Evolutionary conservation across 2,113 vertebrate species (phyloP), one percentile per base, ranked within the genome.

Genomic region (Carlito syrichta): DNA sequence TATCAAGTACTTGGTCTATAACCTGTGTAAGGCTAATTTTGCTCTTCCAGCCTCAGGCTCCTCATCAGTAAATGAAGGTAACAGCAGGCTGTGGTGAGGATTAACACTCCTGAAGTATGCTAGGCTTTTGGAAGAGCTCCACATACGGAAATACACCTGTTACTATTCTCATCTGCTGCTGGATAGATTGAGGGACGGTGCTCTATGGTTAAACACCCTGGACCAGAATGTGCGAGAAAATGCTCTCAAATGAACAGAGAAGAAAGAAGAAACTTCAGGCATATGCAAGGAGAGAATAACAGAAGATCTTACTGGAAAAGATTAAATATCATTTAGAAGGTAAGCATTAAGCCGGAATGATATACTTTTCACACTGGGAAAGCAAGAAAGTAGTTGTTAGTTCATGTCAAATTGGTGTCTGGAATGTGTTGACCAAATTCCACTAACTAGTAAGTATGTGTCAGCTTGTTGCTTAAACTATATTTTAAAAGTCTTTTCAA

Each of bases 221-320:
- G 22, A 40, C 62, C 14, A 68, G 43, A 69, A 3, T 16, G 5
- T 16, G 38, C 40, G 30, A 93, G 38, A 50, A 88, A 88, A 63
- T 7, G 32, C 16, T 54, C 78, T 82, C 40, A 48, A 63, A 25
- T 38, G 74, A 86, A 13, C 62, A 89, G 40, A 84, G 76, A 83
- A 30, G 86, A 63, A 93, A 63, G 74, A 89, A 62, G 92, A 84
- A 81, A 88, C 19, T 22, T 52, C 81, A 96, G 93, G 77, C 35
- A 63, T 27, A 38, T 1, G 7, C n/a, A 74, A 81, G 54, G 5
- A 68, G 45, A 92, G 40, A 83, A 74, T 0, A 90, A 35, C 2
- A 91, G 66, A 85, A 38, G 38, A 73, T 30, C 68, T 73, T 77
- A 66, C 68, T 77, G 82, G 30, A 77, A 91, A 90, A 69, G 45